Percentiles rank a stretch among this genome's conserved stretches.
phyloP scores from a whole-genome alignment of 2,888 invertebrate species.

The Escarpia spicata region DNA sequence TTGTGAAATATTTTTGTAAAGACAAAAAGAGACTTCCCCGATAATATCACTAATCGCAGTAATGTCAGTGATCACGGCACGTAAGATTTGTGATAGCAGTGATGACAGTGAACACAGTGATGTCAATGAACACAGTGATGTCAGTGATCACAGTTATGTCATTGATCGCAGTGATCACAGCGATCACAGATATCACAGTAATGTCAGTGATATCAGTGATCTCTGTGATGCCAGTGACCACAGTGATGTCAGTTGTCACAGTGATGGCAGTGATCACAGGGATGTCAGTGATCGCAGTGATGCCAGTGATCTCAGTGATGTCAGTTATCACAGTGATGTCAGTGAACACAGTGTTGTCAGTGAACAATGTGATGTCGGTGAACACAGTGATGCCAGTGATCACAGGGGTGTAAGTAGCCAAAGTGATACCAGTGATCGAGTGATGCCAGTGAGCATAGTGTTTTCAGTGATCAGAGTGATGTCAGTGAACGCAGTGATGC shows the following conservation, averaged over 20 bases:
- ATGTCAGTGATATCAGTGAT: background rate
- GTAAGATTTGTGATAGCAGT: background rate
- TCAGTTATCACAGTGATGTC: background rate
- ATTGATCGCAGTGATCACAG: background rate
- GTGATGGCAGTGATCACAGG: background rate
- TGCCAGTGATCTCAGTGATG: background rate
- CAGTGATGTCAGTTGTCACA: background rate
- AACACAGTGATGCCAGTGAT: background rate
- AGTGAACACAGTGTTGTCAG: background rate
- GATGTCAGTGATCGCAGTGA: background rate
- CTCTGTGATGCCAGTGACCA: background rate
- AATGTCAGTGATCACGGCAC: background rate
- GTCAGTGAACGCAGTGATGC: conserved; percentile 1
- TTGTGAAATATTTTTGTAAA: too few relatives aligned
- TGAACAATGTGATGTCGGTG: background rate
- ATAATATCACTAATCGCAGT: background rate
- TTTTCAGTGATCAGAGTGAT: conserved; percentile 17
- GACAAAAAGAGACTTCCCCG: background rate
- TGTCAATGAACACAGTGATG: background rate
- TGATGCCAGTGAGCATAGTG: conserved; percentile 17
- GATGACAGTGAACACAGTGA: background rate
- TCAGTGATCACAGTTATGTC: background rate
- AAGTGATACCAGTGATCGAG: background rate
- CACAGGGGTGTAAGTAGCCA: too few relatives aligned
- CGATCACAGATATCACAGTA: background rate